Evolutionary conservation across 1,140 invertebrate genomes (phyloP).

Genomic region (Caerostris darwini): DNA sequence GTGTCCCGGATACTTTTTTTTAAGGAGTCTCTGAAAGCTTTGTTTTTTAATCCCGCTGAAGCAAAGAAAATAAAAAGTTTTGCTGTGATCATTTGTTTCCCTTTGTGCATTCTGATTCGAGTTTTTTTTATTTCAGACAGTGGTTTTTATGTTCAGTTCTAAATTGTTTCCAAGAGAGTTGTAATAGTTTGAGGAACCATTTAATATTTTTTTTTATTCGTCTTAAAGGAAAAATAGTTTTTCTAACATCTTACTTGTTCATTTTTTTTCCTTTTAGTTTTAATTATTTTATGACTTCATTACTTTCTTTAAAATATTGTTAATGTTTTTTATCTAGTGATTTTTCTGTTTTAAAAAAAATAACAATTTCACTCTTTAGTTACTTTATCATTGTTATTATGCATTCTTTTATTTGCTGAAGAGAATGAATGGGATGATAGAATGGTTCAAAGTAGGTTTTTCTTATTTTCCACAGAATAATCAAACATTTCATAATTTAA

Average conservation of each 20-base stretch:
- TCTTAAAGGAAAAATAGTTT: not conserved
- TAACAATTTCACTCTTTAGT: too few species aligned
- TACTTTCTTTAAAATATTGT: too few species aligned
- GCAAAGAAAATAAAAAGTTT: not conserved
- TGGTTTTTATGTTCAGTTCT: not conserved
- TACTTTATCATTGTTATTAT: too few species aligned
- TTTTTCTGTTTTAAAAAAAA: too few species aligned
- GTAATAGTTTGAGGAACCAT: slow-evolving; percentile 1
- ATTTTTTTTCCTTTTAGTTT: not conserved
- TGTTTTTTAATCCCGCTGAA: slow-evolving; percentile 11
- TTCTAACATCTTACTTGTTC: not conserved
- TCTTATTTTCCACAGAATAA: too few species aligned
- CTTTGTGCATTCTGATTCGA: not conserved
- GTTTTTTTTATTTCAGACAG: not conserved
- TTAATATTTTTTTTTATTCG: not conserved
- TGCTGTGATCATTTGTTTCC: not conserved
- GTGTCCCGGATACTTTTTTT: not conserved
- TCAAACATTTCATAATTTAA: too few species aligned
- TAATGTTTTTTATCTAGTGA: too few species aligned
- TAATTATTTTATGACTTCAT: slow-evolving; percentile 6
- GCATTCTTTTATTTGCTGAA: too few species aligned
- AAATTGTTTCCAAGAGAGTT: not conserved
- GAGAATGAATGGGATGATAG: too few species aligned
- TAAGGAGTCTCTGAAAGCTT: not conserved
- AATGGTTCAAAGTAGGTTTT: too few species aligned